Conservation (phyloP, 1,140 invertebrate species). For the Leptoteleia sp. region DNA sequence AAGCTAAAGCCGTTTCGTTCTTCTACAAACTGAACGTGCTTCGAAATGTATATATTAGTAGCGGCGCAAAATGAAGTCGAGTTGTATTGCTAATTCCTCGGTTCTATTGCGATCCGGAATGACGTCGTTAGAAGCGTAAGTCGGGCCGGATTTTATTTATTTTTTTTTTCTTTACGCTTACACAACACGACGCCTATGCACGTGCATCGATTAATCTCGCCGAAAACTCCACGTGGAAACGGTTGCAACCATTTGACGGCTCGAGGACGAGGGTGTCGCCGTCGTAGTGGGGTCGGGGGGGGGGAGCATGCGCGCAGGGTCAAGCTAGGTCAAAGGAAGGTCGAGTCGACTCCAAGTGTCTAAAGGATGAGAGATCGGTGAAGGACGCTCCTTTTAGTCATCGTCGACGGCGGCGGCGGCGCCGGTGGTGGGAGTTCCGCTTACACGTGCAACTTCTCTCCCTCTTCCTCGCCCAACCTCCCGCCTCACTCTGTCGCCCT, state of each 20-base stretch:
- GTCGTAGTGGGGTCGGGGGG: constrained; percentile 14
- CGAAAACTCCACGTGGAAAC: constrained; percentile 44
- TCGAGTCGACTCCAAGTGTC: constrained; percentile 35
- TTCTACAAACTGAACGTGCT: too few species aligned
- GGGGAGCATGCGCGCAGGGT: constrained; percentile 30
- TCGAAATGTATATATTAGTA: too few species aligned
- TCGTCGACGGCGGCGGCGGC: constrained; percentile 1
- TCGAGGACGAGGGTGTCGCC: constrained; percentile 29
- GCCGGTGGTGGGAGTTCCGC: constrained; percentile 15
- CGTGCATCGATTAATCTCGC: constrained; percentile 33
- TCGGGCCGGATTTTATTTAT: neutral
- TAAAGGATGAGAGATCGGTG: constrained; percentile 57
- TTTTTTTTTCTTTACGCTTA: constrained; percentile 10
- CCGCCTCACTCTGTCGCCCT: too few species aligned
- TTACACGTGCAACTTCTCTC: constrained; percentile 41
- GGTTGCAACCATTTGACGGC: constrained; percentile 31
- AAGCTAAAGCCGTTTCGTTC: too few species aligned
- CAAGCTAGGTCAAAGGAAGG: constrained; percentile 58
- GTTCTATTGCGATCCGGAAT: too few species aligned
- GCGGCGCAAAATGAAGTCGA: too few species aligned
- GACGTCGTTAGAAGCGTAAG: neutral
- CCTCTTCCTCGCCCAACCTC: neutral
- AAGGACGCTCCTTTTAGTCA: constrained; percentile 50
- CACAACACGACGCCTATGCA: constrained; percentile 7
- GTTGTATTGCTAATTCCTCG: neutral